phyloP scores from a whole-genome alignment of 2,797 vertebrate species.

The Austrolebias charrua region DNA sequence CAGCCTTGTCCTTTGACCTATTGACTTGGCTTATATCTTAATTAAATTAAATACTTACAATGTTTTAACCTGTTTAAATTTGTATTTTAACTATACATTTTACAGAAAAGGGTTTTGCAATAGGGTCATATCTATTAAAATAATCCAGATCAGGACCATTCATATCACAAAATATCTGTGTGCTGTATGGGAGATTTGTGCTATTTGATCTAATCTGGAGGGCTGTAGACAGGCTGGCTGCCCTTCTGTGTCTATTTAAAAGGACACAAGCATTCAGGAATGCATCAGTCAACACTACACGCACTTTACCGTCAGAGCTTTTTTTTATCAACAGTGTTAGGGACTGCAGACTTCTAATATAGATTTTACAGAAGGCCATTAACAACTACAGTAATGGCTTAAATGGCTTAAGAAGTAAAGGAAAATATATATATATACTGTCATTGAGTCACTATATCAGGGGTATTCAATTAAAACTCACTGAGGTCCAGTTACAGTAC shows the following conservation, averaged over 20 bases:
- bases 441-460: no score
- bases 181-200: slow-evolving; percentile 37
- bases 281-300: slow-evolving; percentile 63
- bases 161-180: slow-evolving; percentile 7
- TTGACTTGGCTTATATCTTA: background rate
- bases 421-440: no score
- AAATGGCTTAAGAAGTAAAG: slow-evolving; percentile 9
- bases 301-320: slow-evolving; percentile 41
- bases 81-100: background rate
- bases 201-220: slow-evolving; percentile 72
- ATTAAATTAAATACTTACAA: background rate
- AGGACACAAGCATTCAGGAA: slow-evolving; percentile 53
- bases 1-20: background rate
- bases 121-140: background rate
- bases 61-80: background rate
- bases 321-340: slow-evolving; percentile 47
- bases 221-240: slow-evolving; percentile 72
- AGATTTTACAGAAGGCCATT: slow-evolving; percentile 42
- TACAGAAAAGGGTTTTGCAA: background rate
- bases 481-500: no score
- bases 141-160: no score
- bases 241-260: slow-evolving; percentile 68
- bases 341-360: slow-evolving; percentile 51
- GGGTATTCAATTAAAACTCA: no score
- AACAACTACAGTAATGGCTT: no score